These are phyloP conservation scores for Drosophila arawakana DNA, from an alignment of 1,140 invertebrate genomes.

Conservation along the genomic window DNA sequence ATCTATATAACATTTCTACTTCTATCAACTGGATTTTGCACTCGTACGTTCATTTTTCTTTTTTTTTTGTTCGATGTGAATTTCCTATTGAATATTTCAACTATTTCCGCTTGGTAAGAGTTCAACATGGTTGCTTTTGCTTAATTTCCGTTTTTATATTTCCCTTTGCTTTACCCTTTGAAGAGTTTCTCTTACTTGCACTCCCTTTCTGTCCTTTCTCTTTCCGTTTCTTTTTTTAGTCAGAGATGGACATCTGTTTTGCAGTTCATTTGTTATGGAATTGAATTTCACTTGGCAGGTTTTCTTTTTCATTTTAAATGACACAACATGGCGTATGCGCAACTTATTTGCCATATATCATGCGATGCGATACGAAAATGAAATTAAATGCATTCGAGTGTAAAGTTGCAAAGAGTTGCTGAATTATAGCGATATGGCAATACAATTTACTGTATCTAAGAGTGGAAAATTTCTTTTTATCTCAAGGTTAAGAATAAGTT, in stretches of 20 bases:
- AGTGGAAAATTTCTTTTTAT: too few relatives aligned
- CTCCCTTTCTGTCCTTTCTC: constrained; percentile 10
- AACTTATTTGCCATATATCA: constrained; percentile 73
- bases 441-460: constrained; percentile 8
- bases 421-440: constrained; percentile 20
- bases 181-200: constrained; percentile 2
- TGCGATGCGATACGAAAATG: constrained; percentile 51
- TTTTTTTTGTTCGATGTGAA: constrained; percentile 32
- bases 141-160: constrained; percentile 72
- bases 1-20: constrained; percentile 6
- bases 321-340: constrained; percentile 59
- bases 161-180: constrained; percentile 16
- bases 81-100: constrained; percentile 62
- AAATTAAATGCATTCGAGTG: constrained; percentile 70
- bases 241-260: constrained; percentile 72
- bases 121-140: constrained; percentile 46
- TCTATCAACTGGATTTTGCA: constrained; percentile 9
- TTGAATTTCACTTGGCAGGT: constrained; percentile 62
- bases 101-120: constrained; percentile 53
- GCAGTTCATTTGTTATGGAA: constrained; percentile 78
- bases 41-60: background rate
- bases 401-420: constrained; percentile 62
- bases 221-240: background rate
- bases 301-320: constrained; percentile 27
- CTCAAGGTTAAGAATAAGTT: too few relatives aligned